Evolutionary conservation across 2,113 vertebrate species (phyloP).

Genomic region (Talpa occidentalis): DNA sequence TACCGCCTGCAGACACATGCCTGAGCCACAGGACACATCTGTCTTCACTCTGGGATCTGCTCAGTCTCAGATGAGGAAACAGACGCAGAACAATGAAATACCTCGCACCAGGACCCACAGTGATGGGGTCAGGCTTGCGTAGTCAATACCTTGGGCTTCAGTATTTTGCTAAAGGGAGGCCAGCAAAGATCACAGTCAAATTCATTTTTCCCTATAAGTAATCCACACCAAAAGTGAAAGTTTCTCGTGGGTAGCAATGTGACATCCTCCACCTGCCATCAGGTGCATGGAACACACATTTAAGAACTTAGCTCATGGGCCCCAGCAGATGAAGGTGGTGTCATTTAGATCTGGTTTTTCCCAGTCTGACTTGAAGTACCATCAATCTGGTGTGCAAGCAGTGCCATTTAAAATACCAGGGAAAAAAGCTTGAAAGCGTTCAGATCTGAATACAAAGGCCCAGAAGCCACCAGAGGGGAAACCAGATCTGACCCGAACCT

Average conservation of each 20-base stretch:
- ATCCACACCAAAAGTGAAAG: background rate
- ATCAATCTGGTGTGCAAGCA: background rate
- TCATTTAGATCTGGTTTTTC: conserved; percentile 19
- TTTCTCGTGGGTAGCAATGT: background rate
- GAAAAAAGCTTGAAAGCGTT: conserved; percentile 61
- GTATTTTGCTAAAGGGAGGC: background rate
- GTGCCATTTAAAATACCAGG: conserved; percentile 16
- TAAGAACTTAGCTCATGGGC: background rate
- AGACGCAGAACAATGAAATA: background rate
- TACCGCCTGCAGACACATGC: background rate
- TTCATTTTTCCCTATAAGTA: background rate
- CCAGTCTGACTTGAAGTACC: conserved; percentile 60
- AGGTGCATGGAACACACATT: background rate
- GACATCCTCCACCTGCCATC: background rate
- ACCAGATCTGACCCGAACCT: conserved; percentile 59
- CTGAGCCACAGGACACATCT: too few relatives aligned
- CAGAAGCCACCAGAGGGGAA: conserved; percentile 69
- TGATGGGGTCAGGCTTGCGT: background rate
- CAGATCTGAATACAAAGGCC: conserved; percentile 67
- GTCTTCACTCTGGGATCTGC: background rate
- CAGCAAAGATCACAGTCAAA: background rate
- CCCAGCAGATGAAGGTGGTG: background rate
- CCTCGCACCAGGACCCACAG: background rate
- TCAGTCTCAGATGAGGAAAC: too few relatives aligned
- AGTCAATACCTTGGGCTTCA: background rate